Evolutionary conservation across 2,888 invertebrate species (phyloP).

Genomic region (Amphipyra berbera): DNA sequence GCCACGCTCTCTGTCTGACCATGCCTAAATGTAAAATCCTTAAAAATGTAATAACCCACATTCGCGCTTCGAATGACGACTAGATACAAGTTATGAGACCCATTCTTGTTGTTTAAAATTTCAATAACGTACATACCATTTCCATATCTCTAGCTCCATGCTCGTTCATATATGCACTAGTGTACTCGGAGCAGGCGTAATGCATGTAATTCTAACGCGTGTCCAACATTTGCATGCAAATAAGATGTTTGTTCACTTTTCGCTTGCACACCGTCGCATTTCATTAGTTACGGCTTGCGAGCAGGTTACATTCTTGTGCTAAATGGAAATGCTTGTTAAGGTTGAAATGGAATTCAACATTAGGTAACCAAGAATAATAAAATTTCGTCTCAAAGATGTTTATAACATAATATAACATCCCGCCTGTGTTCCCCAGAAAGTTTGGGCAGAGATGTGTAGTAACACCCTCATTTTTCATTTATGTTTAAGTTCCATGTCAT

Average conservation of each 20-base stretch:
- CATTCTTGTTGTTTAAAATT: background rate
- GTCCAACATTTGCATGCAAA: constrained; percentile 69
- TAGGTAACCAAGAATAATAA: no score
- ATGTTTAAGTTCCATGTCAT: no score
- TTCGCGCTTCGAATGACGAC: no score
- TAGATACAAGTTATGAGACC: no score
- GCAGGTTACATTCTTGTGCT: constrained; percentile 18
- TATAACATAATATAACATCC: no score
- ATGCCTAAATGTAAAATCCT: no score
- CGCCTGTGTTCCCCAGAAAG: no score
- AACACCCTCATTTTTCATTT: no score
- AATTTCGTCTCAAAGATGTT: no score
- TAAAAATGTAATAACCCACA: no score
- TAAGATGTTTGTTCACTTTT: constrained; percentile 67
- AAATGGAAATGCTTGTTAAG: constrained; percentile 33
- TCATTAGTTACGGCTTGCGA: constrained; percentile 47
- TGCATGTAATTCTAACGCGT: constrained; percentile 57
- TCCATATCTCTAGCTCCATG: constrained; percentile 27
- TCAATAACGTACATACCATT: background rate
- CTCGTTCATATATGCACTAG: constrained; percentile 31
- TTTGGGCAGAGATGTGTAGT: no score
- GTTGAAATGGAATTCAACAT: constrained; percentile 11
- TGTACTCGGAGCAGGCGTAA: constrained; percentile 33
- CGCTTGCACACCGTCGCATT: constrained; percentile 48
- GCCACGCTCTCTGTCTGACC: no score